Conservation (phyloP, 2,113 vertebrate species). For the Lonchura striata region DNA sequence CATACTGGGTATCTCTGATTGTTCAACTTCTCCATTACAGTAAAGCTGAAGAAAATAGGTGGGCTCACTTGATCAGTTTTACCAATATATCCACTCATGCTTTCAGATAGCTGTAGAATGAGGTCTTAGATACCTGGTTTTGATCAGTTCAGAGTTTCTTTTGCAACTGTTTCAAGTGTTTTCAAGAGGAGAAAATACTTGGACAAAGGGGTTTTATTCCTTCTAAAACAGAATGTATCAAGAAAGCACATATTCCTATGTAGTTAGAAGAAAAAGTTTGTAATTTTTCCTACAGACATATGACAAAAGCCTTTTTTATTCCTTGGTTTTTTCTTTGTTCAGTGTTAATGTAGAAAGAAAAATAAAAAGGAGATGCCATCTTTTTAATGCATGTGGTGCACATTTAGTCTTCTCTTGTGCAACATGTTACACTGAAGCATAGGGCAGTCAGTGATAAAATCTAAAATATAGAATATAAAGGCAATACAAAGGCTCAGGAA, state of each 20-base stretch:
- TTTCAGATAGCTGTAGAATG: neutral
- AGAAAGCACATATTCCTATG: neutral
- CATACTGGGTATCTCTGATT: neutral
- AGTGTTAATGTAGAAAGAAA: neutral
- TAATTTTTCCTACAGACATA: neutral
- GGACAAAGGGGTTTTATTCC: fast-evolving
- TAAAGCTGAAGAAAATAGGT: neutral
- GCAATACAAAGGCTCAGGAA: neutral
- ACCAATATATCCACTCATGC: neutral
- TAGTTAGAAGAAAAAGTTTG: neutral
- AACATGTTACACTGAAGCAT: neutral
- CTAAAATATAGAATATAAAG: neutral
- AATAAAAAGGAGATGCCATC: neutral
- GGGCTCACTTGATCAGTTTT: neutral
- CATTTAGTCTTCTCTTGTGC: neutral
- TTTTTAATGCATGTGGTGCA: neutral
- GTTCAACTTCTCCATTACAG: neutral
- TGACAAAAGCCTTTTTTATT: neutral
- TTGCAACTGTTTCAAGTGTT: neutral
- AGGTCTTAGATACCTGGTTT: neutral
- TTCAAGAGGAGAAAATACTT: neutral
- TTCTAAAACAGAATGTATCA: neutral
- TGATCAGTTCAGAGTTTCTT: neutral
- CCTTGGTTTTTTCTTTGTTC: neutral
- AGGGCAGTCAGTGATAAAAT: neutral